A percentile compares a stretch with the other conserved stretches of the same genome.
Conservation (phyloP, 2,113 vertebrate species). For the Willisornis vidua region DNA sequence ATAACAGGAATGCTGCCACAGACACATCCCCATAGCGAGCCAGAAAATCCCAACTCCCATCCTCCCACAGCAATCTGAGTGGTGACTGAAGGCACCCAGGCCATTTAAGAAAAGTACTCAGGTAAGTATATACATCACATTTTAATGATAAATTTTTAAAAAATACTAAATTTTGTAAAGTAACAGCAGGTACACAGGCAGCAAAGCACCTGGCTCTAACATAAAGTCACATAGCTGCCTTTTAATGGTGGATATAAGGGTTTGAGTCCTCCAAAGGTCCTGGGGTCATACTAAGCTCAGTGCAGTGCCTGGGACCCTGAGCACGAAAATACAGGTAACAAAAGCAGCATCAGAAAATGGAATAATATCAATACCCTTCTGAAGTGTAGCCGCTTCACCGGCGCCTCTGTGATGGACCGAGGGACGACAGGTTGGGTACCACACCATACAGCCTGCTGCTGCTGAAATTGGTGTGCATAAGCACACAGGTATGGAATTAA, state of each 20-base stretch:
- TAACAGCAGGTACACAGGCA: neutral
- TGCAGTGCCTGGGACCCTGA: neutral
- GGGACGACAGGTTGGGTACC: neutral
- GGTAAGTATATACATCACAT: neutral
- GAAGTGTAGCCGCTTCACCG: accelerated
- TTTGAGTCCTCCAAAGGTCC: neutral
- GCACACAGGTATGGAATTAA: neutral
- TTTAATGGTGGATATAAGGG: conserved; percentile 24
- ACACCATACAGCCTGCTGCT: neutral
- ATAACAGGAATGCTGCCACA: neutral
- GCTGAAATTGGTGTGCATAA: neutral
- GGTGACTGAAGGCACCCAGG: neutral
- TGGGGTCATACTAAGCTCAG: neutral
- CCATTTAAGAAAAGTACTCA: neutral
- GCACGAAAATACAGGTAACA: neutral
- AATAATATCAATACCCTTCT: neutral
- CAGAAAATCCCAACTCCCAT: accelerated
- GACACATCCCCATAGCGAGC: neutral
- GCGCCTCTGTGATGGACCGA: accelerated
- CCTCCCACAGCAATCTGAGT: neutral
- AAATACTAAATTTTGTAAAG: neutral
- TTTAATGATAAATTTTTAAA: neutral
- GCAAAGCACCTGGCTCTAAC: conserved; percentile 16
- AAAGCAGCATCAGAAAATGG: neutral
- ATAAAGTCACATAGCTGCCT: conserved; percentile 26